Percentiles rank a stretch among this genome's conserved stretches.
phyloP scores from a whole-genome alignment of 2,888 invertebrate genomes.

The Phengaris arion region DNA sequence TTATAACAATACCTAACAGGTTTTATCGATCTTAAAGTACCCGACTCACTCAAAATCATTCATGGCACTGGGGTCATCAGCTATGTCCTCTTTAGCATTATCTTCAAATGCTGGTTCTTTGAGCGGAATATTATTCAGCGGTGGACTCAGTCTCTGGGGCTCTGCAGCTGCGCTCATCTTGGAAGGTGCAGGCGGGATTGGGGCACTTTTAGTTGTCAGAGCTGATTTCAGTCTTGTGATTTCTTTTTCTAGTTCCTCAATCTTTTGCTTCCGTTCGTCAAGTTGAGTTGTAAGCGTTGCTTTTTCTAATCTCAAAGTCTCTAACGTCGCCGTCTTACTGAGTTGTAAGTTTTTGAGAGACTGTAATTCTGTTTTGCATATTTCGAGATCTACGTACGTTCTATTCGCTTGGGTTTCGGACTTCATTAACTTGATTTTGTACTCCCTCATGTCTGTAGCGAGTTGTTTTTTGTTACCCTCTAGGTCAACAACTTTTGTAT shows the following conservation, averaged over 20 bases:
- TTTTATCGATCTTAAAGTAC: neutral
- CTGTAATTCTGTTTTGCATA: conserved; percentile 70
- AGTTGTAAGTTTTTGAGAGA: conserved; percentile 72
- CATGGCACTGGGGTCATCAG: conserved; percentile 62
- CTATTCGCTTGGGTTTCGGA: conserved; percentile 63
- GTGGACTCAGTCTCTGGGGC: conserved; percentile 64
- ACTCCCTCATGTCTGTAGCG: conserved; percentile 54
- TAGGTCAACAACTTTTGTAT: conserved; percentile 60
- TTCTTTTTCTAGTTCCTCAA: conserved; percentile 66
- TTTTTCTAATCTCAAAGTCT: conserved; percentile 69
- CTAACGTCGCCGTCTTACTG: conserved; percentile 67
- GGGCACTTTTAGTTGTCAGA: conserved; percentile 62
- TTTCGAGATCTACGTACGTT: conserved; percentile 61
- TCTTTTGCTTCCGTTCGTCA: conserved; percentile 61
- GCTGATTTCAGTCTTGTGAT: conserved; percentile 58
- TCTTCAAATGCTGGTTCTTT: conserved; percentile 68
- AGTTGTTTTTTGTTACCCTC: conserved; percentile 60
- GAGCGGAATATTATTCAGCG: conserved; percentile 59
- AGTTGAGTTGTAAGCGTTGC: conserved; percentile 64
- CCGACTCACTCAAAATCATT: conserved; percentile 61
- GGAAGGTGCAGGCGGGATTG: conserved; percentile 50
- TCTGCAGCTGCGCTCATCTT: conserved; percentile 67
- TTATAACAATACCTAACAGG: neutral
- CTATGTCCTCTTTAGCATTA: conserved; percentile 72
- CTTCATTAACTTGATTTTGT: conserved; percentile 55